Evolutionary conservation across 2,113 vertebrate genomes (phyloP).

Genomic region (Nicator chloris): DNA sequence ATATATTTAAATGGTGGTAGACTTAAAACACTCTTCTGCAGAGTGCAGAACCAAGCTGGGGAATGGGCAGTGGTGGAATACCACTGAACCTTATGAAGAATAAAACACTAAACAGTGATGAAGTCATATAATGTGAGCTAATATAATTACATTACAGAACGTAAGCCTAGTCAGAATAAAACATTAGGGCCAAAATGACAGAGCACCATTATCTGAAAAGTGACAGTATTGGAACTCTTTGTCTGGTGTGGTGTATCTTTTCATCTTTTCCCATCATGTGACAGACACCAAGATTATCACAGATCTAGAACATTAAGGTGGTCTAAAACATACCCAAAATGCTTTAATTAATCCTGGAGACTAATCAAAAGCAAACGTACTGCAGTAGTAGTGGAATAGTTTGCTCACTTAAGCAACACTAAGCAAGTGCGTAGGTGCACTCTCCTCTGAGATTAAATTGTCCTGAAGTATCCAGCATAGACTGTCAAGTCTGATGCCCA

Average conservation of each 20-base stretch:
- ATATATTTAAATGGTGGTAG: neutral
- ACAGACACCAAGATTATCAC: neutral
- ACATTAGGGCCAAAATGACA: neutral
- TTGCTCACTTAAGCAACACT: neutral
- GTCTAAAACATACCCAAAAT: neutral
- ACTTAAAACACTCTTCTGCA: neutral
- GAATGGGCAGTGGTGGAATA: neutral
- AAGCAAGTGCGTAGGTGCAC: neutral
- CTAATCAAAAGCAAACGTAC: neutral
- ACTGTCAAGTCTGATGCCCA: neutral
- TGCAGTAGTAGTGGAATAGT: neutral
- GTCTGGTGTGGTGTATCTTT: neutral
- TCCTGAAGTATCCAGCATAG: neutral
- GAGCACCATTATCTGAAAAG: neutral
- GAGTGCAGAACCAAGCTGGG: neutral
- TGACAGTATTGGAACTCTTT: neutral
- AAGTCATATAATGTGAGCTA: neutral
- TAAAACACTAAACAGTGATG: neutral
- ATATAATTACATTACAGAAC: neutral
- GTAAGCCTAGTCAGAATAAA: neutral
- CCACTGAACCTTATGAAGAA: neutral
- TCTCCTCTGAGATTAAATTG: neutral
- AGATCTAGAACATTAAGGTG: neutral
- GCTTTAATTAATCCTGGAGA: neutral
- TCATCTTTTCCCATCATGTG: neutral